phyloP scores from a whole-genome alignment of 2,113 vertebrate species.

The Corythoichthys haematopterus region DNA sequence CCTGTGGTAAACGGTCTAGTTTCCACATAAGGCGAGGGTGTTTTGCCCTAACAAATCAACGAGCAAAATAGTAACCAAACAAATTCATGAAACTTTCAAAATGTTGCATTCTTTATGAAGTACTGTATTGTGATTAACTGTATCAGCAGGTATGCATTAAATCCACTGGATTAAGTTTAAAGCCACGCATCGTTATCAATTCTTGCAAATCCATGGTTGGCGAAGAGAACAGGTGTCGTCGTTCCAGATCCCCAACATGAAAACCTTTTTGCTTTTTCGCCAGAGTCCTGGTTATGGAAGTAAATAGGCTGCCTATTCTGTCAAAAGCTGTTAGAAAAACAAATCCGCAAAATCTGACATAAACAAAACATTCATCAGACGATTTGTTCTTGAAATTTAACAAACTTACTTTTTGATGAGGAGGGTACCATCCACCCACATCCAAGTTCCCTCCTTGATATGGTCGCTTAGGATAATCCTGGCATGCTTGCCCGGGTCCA shows the following conservation, averaged over 20 bases:
- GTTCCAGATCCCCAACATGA: conserved; percentile 21
- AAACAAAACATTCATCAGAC: not conserved
- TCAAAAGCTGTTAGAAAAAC: conserved; percentile 35
- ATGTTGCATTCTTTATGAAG: no score
- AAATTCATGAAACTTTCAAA: no score
- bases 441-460: conserved; percentile 27
- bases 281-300: conserved; percentile 42
- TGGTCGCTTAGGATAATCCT: conserved; percentile 49
- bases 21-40: no score
- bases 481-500: fast-evolving
- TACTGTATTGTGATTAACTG: not conserved
- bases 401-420: conserved; percentile 22
- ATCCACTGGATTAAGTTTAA: not conserved
- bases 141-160: not conserved
- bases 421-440: conserved; percentile 39
- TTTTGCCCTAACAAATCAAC: no score
- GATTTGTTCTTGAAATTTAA: not conserved
- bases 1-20: no score
- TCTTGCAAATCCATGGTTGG: conserved; percentile 40
- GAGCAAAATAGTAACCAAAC: no score
- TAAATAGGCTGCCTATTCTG: conserved; percentile 30
- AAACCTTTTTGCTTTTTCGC: not conserved
- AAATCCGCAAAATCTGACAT: not conserved
- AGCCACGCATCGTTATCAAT: conserved; percentile 5
- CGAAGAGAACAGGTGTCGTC: conserved; percentile 17